Evolutionary conservation across 2,797 vertebrate genomes (phyloP).

Genomic region (Molossus molossus): DNA sequence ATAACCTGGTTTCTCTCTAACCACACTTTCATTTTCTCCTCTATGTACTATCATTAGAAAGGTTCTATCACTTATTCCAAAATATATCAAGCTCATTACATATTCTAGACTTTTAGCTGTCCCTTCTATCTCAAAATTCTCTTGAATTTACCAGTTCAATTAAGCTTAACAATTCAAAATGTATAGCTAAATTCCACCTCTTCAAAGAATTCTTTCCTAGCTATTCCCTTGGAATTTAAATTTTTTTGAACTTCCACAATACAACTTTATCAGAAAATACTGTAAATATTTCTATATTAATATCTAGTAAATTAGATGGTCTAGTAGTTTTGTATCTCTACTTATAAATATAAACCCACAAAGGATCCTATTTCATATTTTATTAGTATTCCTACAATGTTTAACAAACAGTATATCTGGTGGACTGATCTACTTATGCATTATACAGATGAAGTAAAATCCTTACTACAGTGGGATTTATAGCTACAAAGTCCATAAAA

Average conservation of each 20-base stretch:
- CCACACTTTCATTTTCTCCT: slow-evolving; percentile 45
- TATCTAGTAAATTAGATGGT: background rate
- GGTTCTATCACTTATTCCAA: slow-evolving; percentile 22
- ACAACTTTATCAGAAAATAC: slow-evolving; percentile 35
- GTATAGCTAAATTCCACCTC: background rate
- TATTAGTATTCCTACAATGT: background rate
- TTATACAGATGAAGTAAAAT: slow-evolving; percentile 36
- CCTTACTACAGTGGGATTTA: background rate
- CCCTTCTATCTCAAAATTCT: slow-evolving; percentile 55
- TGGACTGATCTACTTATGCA: background rate
- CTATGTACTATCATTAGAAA: slow-evolving; percentile 62
- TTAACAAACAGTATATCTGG: slow-evolving; percentile 32
- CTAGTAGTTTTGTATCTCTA: slow-evolving; percentile 1
- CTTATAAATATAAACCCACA: slow-evolving; percentile 47
- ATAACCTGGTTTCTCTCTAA: slow-evolving; percentile 45
- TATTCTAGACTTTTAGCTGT: slow-evolving; percentile 24
- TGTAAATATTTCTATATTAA: slow-evolving; percentile 10
- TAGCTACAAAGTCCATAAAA: background rate
- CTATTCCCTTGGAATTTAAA: slow-evolving; percentile 53
- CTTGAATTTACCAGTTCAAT: slow-evolving; percentile 48
- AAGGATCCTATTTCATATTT: slow-evolving; percentile 20
- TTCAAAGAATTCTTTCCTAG: slow-evolving; percentile 63
- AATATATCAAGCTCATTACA: background rate
- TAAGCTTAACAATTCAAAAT: slow-evolving; percentile 67
- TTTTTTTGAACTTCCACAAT: slow-evolving; percentile 13